Evolutionary conservation across 2,888 invertebrate genomes (phyloP), one percentile per base, ranked within the genome.

Genomic region (Hyalella azteca): DNA sequence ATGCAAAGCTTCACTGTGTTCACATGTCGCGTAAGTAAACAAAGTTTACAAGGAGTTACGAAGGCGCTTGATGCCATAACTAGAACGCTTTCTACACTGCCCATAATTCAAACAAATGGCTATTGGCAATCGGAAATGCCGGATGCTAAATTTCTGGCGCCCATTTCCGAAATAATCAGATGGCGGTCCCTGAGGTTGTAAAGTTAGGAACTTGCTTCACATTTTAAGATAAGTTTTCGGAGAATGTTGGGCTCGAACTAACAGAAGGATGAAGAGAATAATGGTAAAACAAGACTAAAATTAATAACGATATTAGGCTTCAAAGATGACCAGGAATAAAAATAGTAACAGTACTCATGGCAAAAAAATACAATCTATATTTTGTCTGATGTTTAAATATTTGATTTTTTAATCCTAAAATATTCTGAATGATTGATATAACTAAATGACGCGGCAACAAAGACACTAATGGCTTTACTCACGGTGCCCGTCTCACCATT

Each of bases 31-130:
- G n/a, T n/a, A n/a, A n/a, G n/a, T n/a, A 26, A 54, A 13, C 26
- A 54, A 54, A 54, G 26, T 29, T 22, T 54, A 11, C 22, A 29
- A 13, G 29, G 29, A 54, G 22, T 54, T 54, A 5, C 54, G 54
- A 54, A 26, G 29, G 54, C n/a, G 54, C 54, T 54, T 54, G 54
- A 54, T 26, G 54, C 54, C 22, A 54, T 54, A 54, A 22, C 54
- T 9, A 49, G 54, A 22, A 54, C 54, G 54, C 26, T 29, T 54
- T 29, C 54, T 29, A 54, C 22, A 54, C 54, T 26, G 29, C 54
- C 54, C 54, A 54, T 54, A 54, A 54, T 54, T 54, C 54, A 54
- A 54, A 54, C 54, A 54, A 54, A 54, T 54, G 54, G 54, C 54
- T 54, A 54, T 54, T 54, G 54, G 54, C 54, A 54, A 54, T 54